Evolutionary conservation across 2,797 vertebrate genomes (phyloP).

Genomic region (Rachycentron canadum): DNA sequence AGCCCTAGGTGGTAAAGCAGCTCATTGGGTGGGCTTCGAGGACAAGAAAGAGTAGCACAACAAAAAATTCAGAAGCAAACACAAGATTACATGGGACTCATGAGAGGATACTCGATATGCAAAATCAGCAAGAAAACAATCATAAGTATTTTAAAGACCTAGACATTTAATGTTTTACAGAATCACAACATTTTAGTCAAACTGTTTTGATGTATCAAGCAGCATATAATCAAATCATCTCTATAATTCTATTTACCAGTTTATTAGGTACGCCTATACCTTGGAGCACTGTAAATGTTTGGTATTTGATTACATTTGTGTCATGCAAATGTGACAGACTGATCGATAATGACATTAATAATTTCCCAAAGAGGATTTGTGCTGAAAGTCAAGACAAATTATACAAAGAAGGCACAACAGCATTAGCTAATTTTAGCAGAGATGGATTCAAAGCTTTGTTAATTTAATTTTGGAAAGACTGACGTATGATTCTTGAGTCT

Average conservation of each 20-base stretch:
- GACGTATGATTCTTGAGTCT: neutral
- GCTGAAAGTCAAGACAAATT: neutral
- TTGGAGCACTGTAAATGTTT: neutral
- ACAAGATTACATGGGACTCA: neutral
- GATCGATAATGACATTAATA: no score
- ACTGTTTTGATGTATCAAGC: neutral
- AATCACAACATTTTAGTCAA: neutral
- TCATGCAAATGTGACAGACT: no score
- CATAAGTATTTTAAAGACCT: neutral
- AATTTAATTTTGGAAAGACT: neutral
- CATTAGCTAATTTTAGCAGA: neutral
- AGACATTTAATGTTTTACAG: neutral
- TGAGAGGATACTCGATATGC: neutral
- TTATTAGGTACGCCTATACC: neutral
- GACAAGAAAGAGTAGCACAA: neutral
- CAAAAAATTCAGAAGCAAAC: conserved; percentile 1
- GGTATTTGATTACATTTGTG: neutral
- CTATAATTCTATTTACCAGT: neutral
- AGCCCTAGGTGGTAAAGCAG: neutral
- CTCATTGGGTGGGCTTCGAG: conserved; percentile 8
- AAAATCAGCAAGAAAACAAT: neutral
- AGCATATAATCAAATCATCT: neutral
- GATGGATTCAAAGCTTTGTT: neutral
- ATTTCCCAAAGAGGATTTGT: neutral
- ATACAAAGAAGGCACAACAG: neutral